Evolutionary conservation across 2,113 vertebrate genomes (phyloP).

Genomic region (Oreochromis tanganicae): DNA sequence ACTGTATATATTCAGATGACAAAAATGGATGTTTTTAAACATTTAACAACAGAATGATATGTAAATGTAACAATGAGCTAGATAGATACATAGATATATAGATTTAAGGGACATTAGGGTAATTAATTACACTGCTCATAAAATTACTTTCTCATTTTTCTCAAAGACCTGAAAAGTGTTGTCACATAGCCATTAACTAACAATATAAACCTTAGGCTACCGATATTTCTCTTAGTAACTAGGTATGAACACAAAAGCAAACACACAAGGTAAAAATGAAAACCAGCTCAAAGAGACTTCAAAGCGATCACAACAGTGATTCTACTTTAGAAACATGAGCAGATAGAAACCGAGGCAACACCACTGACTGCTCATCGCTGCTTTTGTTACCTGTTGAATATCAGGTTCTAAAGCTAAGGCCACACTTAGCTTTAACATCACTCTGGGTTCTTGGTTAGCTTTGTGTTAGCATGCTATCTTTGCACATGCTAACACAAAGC

Average conservation of each 20-base stretch:
- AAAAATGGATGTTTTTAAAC: background rate
- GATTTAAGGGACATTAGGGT: background rate
- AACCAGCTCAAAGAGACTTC: background rate
- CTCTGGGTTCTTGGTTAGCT: background rate
- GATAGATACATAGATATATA: background rate
- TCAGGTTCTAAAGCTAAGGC: rapidly evolving
- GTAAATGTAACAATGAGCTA: background rate
- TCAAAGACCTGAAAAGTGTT: background rate
- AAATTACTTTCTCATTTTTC: background rate
- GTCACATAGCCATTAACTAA: background rate
- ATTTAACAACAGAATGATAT: background rate
- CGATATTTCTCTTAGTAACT: background rate
- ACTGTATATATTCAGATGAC: background rate
- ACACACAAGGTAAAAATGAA: background rate
- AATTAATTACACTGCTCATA: background rate
- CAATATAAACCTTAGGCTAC: background rate
- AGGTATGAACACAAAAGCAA: background rate
- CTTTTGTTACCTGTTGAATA: background rate
- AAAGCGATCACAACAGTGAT: background rate
- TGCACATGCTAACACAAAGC: background rate
- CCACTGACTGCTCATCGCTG: background rate
- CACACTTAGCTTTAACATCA: background rate
- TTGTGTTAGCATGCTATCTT: background rate
- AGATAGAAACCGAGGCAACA: background rate
- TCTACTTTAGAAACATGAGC: background rate